These are phyloP conservation scores for Eulemur rubriventer DNA, from an alignment of 2,797 vertebrate genomes.

Conservation along the genomic window DNA sequence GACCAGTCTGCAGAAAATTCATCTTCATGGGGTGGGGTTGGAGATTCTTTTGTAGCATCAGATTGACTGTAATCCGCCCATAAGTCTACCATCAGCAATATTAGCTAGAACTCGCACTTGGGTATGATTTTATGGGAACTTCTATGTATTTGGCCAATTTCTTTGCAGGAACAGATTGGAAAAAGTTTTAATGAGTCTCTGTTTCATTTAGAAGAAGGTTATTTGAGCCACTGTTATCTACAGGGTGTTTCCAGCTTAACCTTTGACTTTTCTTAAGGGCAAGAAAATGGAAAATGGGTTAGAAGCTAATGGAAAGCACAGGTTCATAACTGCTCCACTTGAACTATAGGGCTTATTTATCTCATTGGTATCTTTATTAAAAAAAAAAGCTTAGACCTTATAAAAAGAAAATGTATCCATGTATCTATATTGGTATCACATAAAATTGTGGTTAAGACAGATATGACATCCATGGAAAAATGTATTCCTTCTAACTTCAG, in stretches of 20 bases:
- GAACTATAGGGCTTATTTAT: slow-evolving; percentile 74
- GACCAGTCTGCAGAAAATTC: background rate
- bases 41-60: background rate
- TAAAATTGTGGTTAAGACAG: slow-evolving; percentile 73
- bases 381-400: slow-evolving; percentile 79
- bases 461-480: slow-evolving; percentile 61
- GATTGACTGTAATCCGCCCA: background rate
- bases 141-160: slow-evolving; percentile 41
- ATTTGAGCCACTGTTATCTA: slow-evolving; percentile 62
- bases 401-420: slow-evolving; percentile 47
- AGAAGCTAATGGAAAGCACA: slow-evolving; percentile 75
- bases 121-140: slow-evolving; percentile 13
- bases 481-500: slow-evolving; percentile 45
- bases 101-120: slow-evolving; percentile 44
- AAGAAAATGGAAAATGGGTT: slow-evolving; percentile 77
- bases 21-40: background rate
- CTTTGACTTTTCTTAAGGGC: slow-evolving; percentile 67
- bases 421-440: slow-evolving; percentile 63
- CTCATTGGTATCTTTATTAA: slow-evolving; percentile 78
- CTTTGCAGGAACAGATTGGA: background rate
- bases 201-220: background rate
- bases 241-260: slow-evolving; percentile 39
- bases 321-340: slow-evolving; percentile 66
- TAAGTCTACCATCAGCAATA: background rate
- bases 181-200: background rate